phyloP scores from a whole-genome alignment of 2,113 vertebrate genomes.

The Ophthalmolycus amberensis region DNA sequence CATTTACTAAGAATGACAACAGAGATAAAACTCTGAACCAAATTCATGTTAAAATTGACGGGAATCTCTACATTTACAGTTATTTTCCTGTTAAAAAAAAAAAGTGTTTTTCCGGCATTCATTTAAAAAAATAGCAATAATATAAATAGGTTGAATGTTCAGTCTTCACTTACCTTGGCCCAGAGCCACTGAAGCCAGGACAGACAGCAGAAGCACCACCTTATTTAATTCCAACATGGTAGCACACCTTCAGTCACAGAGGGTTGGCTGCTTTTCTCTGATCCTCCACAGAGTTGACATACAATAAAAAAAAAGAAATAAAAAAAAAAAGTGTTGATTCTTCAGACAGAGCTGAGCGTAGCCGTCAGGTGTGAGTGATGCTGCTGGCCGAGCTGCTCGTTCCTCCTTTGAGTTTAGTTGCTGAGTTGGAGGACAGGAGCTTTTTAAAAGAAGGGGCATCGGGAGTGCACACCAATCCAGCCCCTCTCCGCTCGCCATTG shows the following conservation, averaged over 20 bases:
- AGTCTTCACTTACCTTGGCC: conserved; percentile 81
- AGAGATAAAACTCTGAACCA: neutral
- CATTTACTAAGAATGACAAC: conserved; percentile 20
- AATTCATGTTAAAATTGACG: neutral
- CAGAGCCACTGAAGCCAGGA: conserved; percentile 67
- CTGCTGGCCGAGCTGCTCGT: conserved; percentile 50
- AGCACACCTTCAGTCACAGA: conserved; percentile 29
- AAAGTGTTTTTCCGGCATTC: neutral
- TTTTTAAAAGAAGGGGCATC: conserved; percentile 83
- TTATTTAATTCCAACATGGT: conserved; percentile 81
- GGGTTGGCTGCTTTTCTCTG: neutral
- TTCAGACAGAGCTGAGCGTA: neutral
- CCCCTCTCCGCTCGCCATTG: conserved; percentile 84
- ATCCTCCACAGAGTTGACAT: conserved; percentile 31
- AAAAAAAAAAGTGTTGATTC: neutral
- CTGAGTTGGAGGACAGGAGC: conserved; percentile 69
- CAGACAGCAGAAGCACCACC: conserved; percentile 71
- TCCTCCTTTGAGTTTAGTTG: conserved; percentile 69
- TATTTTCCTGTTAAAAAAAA: neutral
- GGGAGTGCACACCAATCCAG: conserved; percentile 76
- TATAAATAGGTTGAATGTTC: neutral
- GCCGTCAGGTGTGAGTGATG: conserved; percentile 68
- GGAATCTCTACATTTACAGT: neutral
- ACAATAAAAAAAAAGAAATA: neutral
- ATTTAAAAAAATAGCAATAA: neutral